These are phyloP conservation scores for Cheilosia soror DNA, from an alignment of 2,888 invertebrate species.

Conservation along the genomic window DNA sequence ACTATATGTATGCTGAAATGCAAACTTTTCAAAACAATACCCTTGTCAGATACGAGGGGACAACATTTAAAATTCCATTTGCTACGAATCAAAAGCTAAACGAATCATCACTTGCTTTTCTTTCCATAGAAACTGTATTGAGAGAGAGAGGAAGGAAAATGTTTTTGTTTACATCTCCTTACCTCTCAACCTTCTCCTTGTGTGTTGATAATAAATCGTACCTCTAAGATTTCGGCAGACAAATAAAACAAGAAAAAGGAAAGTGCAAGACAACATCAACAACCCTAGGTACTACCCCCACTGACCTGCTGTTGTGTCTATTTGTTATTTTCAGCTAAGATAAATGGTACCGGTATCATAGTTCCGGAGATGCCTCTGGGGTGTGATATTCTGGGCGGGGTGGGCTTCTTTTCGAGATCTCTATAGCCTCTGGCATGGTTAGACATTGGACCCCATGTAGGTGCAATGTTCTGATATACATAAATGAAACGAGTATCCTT, in stretches of 20 bases:
- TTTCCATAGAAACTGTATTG: constrained; percentile 5
- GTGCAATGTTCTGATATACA: constrained; percentile 4
- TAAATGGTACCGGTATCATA: constrained; percentile 40
- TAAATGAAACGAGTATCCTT: not conserved
- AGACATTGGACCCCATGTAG: not conserved
- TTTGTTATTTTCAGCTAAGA: constrained; percentile 49
- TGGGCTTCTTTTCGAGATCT: constrained; percentile 8
- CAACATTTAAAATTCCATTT: too few relatives aligned
- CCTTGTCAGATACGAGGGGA: too few relatives aligned
- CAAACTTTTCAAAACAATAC: too few relatives aligned
- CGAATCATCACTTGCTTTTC: not conserved
- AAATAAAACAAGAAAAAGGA: constrained; percentile 9
- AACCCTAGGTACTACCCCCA: not conserved
- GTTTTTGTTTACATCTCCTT: not conserved
- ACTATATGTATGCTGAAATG: too few relatives aligned
- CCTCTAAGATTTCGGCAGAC: constrained; percentile 18
- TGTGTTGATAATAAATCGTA: constrained; percentile 23
- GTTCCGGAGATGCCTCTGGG: constrained; percentile 27
- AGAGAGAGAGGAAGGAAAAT: not conserved
- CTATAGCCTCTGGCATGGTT: not conserved
- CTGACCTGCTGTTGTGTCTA: constrained; percentile 26
- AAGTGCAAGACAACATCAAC: not conserved
- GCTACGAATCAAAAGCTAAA: too few relatives aligned
- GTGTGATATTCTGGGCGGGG: constrained; percentile 43
- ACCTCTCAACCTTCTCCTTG: not conserved